These are phyloP conservation scores for Eretmochelys imbricata DNA, from an alignment of 2,113 vertebrate genomes.

Conservation along the genomic window DNA sequence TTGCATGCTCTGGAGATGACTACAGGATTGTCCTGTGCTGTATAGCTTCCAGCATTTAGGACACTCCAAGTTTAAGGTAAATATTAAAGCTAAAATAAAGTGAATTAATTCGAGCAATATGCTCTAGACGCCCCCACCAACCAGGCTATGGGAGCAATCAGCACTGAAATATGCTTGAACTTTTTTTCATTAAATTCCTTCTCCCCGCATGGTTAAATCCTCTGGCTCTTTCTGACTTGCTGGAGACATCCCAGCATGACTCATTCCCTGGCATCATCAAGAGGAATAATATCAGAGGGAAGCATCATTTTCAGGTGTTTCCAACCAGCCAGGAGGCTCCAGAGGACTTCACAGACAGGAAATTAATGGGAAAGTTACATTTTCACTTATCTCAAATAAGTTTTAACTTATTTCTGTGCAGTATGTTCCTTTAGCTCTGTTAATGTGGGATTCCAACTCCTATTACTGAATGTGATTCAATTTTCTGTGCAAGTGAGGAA, in stretches of 20 bases:
- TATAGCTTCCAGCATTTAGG: neutral
- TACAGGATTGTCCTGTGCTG: neutral
- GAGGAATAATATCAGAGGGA: neutral
- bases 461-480: neutral
- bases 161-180: neutral
- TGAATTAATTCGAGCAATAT: neutral
- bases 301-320: neutral
- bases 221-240: neutral
- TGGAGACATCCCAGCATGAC: neutral
- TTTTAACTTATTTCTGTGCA: neutral
- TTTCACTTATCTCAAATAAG: neutral
- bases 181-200: slow-evolving; percentile 13
- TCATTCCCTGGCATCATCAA: neutral
- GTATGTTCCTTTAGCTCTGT: neutral
- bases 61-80: neutral
- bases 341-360: neutral
- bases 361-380: neutral
- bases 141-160: neutral
- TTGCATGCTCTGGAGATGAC: neutral
- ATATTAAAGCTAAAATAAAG: neutral
- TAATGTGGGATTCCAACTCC: neutral
- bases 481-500: neutral
- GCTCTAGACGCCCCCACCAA: neutral
- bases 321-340: neutral
- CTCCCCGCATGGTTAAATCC: neutral